A percentile compares a stretch with the other conserved stretches of the same genome.
These are phyloP conservation scores for Drosophila nebulosa DNA, from an alignment of 1,140 invertebrate species.

Conservation along the genomic window DNA sequence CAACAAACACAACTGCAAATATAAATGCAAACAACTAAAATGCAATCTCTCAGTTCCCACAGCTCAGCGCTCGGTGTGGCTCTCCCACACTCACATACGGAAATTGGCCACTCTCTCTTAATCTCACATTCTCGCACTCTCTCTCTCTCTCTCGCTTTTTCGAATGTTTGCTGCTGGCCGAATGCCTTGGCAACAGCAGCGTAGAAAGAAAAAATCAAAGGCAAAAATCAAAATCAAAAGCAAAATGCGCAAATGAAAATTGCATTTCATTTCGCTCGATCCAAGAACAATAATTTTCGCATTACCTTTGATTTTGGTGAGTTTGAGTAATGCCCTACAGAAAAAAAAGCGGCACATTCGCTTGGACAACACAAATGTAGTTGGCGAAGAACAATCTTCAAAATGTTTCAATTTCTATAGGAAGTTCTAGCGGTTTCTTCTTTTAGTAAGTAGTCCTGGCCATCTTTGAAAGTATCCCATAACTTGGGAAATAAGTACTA, in stretches of 20 bases:
- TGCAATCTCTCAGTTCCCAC: slow-evolving; percentile 14
- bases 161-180: slow-evolving; percentile 13
- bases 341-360: no score
- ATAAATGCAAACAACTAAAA: slow-evolving; percentile 7
- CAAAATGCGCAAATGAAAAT: slow-evolving; percentile 44
- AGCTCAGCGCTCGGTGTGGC: neutral
- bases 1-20: slow-evolving; percentile 44
- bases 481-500: no score
- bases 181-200: slow-evolving; percentile 46
- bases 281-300: slow-evolving; percentile 24
- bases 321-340: no score
- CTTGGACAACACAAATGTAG: no score
- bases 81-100: neutral
- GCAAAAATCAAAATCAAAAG: neutral
- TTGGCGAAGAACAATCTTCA: no score
- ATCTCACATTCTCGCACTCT: neutral
- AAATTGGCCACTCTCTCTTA: neutral
- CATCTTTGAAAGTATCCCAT: no score
- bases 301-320: neutral
- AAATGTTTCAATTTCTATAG: no score
- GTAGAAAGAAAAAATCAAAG: slow-evolving; percentile 4
- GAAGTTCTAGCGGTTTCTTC: no score
- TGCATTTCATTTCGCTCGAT: slow-evolving; percentile 47
- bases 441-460: no score
- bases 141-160: neutral